Conservation (phyloP, 2,888 invertebrate genomes). For the Romanomermis culicivorax region DNA sequence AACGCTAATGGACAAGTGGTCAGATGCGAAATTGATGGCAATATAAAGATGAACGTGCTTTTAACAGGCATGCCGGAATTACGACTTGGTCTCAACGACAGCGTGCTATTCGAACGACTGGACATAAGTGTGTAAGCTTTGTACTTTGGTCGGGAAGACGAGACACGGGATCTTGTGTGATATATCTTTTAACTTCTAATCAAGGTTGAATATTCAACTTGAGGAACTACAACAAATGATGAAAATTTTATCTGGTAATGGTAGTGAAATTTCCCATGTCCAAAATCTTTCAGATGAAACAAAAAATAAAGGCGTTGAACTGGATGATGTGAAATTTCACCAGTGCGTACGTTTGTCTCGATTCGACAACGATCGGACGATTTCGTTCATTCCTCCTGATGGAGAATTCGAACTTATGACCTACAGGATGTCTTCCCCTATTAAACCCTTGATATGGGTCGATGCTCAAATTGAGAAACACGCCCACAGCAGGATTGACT, state of each 20-base stretch:
- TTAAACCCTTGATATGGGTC: conserved; percentile 93
- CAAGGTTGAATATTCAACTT: too few relatives aligned
- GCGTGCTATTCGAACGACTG: conserved; percentile 84
- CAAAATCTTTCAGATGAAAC: conserved; percentile 1
- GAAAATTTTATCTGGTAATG: too few relatives aligned
- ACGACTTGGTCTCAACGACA: conserved; percentile 83
- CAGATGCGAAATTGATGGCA: conserved; percentile 89
- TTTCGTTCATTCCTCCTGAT: conserved; percentile 94
- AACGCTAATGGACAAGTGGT: conserved; percentile 91
- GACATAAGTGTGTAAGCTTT: conserved; percentile 46
- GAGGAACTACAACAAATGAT: too few relatives aligned
- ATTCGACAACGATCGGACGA: conserved; percentile 93
- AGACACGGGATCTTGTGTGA: too few relatives aligned
- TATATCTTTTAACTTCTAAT: too few relatives aligned
- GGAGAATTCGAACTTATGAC: conserved; percentile 98
- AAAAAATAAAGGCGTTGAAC: conserved; percentile 43
- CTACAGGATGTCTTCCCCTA: conserved; percentile 82
- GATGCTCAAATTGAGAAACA: conserved; percentile 93
- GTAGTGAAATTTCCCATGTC: too few relatives aligned
- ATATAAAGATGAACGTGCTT: conserved; percentile 94
- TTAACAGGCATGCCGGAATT: conserved; percentile 95
- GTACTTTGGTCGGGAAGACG: too few relatives aligned
- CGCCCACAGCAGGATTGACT: conserved; percentile 87
- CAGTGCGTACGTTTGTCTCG: conserved; percentile 87
- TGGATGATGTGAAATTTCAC: conserved; percentile 96